Evolutionary conservation across 1,140 invertebrate genomes (phyloP).

Genomic region (Drosophila mayri): DNA sequence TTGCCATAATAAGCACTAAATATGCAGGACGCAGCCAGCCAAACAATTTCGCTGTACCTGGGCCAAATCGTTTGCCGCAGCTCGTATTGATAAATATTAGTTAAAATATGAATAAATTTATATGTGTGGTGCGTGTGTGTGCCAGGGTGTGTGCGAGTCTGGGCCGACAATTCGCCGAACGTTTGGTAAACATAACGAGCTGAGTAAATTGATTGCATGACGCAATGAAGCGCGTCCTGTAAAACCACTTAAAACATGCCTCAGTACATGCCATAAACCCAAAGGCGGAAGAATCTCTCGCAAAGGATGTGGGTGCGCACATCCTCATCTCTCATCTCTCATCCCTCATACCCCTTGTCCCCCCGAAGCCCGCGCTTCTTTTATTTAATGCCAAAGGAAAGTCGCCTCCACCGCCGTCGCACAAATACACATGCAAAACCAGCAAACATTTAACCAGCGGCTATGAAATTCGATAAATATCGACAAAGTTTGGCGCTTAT

Average conservation of each 20-base stretch:
- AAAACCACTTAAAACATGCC: slow-evolving; percentile 85
- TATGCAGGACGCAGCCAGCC: slow-evolving; percentile 64
- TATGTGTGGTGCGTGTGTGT: slow-evolving; percentile 17
- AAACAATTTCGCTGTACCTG: slow-evolving; percentile 44
- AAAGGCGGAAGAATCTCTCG: slow-evolving; percentile 51
- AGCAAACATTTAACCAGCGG: slow-evolving; percentile 78
- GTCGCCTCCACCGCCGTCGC: slow-evolving; percentile 5
- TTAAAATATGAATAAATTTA: slow-evolving; percentile 82
- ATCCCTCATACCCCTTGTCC: background rate
- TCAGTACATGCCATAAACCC: slow-evolving; percentile 82
- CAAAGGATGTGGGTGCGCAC: slow-evolving; percentile 41
- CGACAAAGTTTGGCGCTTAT: slow-evolving; percentile 74
- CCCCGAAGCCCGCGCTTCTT: background rate
- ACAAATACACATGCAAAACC: slow-evolving; percentile 59
- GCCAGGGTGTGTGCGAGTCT: slow-evolving; percentile 13
- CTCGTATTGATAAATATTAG: slow-evolving; percentile 78
- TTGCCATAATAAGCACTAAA: slow-evolving; percentile 82
- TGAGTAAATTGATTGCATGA: slow-evolving; percentile 81
- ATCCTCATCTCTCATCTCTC: slow-evolving; percentile 2
- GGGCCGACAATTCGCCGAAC: slow-evolving; percentile 61
- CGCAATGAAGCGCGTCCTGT: slow-evolving; percentile 84
- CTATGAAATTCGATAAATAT: slow-evolving; percentile 83
- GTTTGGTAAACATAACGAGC: slow-evolving; percentile 78
- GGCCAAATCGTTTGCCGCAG: slow-evolving; percentile 22
- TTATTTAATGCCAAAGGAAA: slow-evolving; percentile 46